These are phyloP conservation scores for Luidia sarsii DNA, from an alignment of 53 echinoderm and acorn worm species.

Conservation along the genomic window DNA sequence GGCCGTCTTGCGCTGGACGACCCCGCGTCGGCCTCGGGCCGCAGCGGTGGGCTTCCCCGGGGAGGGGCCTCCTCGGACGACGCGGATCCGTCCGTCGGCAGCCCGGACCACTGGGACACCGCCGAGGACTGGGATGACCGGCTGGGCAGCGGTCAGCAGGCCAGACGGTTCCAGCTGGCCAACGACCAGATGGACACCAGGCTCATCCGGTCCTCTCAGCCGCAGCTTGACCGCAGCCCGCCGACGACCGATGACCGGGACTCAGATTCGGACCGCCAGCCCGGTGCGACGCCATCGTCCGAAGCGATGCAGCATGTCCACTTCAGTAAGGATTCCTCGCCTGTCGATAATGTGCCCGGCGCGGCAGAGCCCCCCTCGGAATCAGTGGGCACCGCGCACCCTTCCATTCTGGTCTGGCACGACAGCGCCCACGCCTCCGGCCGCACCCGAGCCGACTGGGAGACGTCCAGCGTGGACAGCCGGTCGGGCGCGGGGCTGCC, in stretches of 20 bases:
- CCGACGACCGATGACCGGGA: background rate
- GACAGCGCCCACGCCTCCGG: background rate
- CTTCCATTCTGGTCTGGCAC: background rate
- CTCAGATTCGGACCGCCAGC: background rate
- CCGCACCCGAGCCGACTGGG: conserved; percentile 1
- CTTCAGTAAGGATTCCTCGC: conserved; percentile 14
- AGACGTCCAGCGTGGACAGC: conserved; percentile 40
- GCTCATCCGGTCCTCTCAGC: conserved; percentile 18
- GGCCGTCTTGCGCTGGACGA: conserved; percentile 21
- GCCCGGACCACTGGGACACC: background rate
- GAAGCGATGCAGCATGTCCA: conserved; percentile 36
- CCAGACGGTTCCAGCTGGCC: conserved; percentile 11
- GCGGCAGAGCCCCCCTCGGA: background rate
- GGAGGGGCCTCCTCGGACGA: background rate
- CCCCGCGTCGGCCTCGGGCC: background rate
- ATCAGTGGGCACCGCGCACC: background rate
- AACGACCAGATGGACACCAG: conserved; percentile 21
- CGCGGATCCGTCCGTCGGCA: background rate
- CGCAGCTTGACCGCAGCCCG: background rate
- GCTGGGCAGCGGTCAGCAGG: background rate
- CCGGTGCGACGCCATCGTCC: background rate
- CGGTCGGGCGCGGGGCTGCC: conserved; percentile 50
- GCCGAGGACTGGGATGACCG: conserved; percentile 3
- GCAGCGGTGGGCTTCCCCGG: background rate
- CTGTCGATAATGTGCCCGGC: background rate